Conservation (phyloP, 2,888 invertebrate species). For the Cordilura impudica region DNA sequence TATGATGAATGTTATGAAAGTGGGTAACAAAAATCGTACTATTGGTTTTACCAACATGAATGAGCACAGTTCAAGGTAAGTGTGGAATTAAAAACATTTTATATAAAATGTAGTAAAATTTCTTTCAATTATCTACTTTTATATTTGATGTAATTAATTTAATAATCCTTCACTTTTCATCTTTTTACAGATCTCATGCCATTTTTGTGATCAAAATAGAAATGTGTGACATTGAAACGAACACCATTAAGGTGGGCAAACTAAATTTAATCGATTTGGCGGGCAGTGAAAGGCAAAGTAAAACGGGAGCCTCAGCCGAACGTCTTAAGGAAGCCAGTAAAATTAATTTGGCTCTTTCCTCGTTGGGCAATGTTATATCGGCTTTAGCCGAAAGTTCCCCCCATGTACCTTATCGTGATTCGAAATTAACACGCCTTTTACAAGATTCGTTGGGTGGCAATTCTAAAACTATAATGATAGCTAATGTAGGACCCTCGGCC, state of each 20-base stretch:
- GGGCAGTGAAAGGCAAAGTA: conserved; percentile 97
- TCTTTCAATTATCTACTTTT: background rate
- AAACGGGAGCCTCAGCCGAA: conserved; percentile 96
- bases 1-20: conserved; percentile 94
- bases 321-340: conserved; percentile 97
- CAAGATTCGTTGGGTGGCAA: conserved; percentile 99
- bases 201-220: conserved; percentile 99
- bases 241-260: conserved; percentile 88
- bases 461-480: conserved; percentile 99
- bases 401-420: conserved; percentile 98
- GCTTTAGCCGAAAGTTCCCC: conserved; percentile 96
- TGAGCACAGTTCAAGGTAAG: conserved; percentile 90
- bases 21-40: conserved; percentile 96
- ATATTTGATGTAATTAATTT: background rate
- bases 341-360: conserved; percentile 97
- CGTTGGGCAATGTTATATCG: conserved; percentile 98
- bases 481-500: conserved; percentile 98
- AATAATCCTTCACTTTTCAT: background rate
- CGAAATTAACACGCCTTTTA: conserved; percentile 95
- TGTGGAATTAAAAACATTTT: background rate
- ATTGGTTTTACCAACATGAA: conserved; percentile 98
- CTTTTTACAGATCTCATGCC: conserved; percentile 89
- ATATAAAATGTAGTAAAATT: background rate
- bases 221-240: conserved; percentile 87
- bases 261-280: conserved; percentile 98